Percentiles rank a stretch among this genome's conserved stretches.
phyloP scores from a whole-genome alignment of 2,797 vertebrate species.

The Ara ararauna region DNA sequence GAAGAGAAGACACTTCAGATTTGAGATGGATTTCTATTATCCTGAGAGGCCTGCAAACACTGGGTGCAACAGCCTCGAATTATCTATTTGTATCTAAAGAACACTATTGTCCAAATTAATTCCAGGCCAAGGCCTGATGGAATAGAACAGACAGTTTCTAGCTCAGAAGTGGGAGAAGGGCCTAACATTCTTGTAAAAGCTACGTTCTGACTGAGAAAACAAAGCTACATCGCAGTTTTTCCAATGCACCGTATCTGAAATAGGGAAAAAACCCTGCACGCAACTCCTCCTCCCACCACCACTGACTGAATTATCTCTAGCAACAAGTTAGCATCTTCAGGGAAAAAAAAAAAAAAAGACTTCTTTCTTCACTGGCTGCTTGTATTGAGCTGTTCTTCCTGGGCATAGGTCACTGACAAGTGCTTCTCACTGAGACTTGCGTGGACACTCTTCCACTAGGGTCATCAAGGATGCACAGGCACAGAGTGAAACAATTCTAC shows the following conservation, averaged over 20 bases:
- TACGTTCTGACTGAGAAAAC: not conserved
- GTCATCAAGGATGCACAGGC: not conserved
- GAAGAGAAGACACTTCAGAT: not conserved
- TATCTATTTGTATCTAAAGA: not conserved
- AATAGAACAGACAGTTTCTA: not conserved
- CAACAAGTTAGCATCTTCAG: not conserved
- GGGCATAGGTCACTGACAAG: not conserved
- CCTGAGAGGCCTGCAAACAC: not conserved
- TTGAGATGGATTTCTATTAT: not conserved
- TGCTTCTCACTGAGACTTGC: not conserved
- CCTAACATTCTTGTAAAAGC: not conserved
- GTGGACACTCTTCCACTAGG: not conserved
- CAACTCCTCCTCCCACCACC: not conserved
- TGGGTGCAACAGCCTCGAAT: not conserved
- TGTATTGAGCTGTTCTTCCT: not conserved
- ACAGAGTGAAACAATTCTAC: not conserved
- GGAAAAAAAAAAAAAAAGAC: not conserved
- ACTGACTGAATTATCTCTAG: not conserved
- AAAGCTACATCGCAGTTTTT: not conserved
- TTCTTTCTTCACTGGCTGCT: not conserved
- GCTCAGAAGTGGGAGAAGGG: not conserved
- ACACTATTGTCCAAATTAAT: not conserved
- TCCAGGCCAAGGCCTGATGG: not conserved
- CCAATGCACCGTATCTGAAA: accelerated
- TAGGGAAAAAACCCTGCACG: not conserved